phyloP scores from a whole-genome alignment of 1,140 invertebrate genomes.

The Drosophila orosa region DNA sequence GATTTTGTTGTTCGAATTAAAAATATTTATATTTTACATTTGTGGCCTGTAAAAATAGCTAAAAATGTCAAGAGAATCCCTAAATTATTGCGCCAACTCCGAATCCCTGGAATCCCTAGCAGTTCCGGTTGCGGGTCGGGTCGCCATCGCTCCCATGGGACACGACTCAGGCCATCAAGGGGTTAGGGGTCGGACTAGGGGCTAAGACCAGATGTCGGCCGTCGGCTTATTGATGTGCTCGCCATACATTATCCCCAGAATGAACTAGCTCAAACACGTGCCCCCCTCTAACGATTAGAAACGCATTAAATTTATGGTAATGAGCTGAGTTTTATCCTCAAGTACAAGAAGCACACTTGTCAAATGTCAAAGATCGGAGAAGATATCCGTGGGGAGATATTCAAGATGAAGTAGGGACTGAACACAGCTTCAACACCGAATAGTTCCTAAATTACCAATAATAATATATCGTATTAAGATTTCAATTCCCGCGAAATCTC shows the following conservation, averaged over 20 bases:
- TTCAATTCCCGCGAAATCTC: neutral
- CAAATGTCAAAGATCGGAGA: conserved; percentile 52
- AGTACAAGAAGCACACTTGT: conserved; percentile 47
- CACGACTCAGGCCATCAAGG: conserved; percentile 53
- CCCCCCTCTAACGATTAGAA: conserved; percentile 76
- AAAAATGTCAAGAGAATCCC: neutral
- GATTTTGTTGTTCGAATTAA: neutral
- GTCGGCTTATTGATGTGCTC: conserved; percentile 58
- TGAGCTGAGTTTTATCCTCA: conserved; percentile 52
- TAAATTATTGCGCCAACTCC: conserved; percentile 8
- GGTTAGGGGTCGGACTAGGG: conserved; percentile 45
- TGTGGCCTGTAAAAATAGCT: neutral
- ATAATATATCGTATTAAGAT: no score
- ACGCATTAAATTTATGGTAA: conserved; percentile 83
- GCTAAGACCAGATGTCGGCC: conserved; percentile 52
- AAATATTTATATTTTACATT: neutral
- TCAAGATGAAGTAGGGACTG: neutral
- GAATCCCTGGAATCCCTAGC: conserved; percentile 30
- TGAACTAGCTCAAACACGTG: conserved; percentile 61
- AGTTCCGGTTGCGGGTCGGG: conserved; percentile 39
- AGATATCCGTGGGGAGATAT: conserved; percentile 40
- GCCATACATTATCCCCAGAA: conserved; percentile 65
- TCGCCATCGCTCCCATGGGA: conserved; percentile 48
- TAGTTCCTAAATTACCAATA: no score
- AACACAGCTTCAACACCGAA: no score